Percentiles rank a stretch among this genome's conserved stretches.
Evolutionary conservation across 2,888 invertebrate species (phyloP).

Genomic region (Hirtodrosophila histrioides): DNA sequence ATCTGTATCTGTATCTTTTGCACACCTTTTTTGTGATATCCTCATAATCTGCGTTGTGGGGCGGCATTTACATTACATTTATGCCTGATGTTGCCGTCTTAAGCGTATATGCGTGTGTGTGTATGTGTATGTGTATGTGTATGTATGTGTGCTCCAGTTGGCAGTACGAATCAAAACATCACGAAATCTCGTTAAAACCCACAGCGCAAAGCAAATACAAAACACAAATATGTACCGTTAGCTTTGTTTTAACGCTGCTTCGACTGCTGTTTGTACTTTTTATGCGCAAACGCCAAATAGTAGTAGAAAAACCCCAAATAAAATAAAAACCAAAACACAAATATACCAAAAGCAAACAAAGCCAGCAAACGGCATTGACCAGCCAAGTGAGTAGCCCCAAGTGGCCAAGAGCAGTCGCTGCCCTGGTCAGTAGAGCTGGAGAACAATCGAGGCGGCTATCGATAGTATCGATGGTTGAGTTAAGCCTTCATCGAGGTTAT

Average conservation of each 20-base stretch:
- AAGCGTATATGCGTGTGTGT: conserved; percentile 6
- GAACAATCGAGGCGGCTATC: too few relatives aligned
- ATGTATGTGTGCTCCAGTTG: conserved; percentile 46
- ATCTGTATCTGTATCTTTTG: conserved; percentile 6
- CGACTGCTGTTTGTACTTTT: conserved; percentile 14
- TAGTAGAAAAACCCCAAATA: conserved; percentile 21
- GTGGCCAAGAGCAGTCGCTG: conserved; percentile 49
- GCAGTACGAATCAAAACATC: conserved; percentile 59
- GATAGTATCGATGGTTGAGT: too few relatives aligned
- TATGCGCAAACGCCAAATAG: conserved; percentile 29
- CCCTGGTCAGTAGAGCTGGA: conserved; percentile 11
- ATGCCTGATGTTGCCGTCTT: conserved; percentile 11
- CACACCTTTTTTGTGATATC: neutral
- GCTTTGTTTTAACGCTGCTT: conserved; percentile 51
- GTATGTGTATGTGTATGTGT: conserved; percentile 18
- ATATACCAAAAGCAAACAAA: conserved; percentile 34
- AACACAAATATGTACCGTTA: conserved; percentile 59
- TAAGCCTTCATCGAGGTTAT: too few relatives aligned
- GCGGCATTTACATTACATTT: conserved; percentile 30
- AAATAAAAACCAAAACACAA: conserved; percentile 7
- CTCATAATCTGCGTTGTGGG: conserved; percentile 1
- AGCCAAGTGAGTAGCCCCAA: conserved; percentile 37
- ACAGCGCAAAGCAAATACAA: conserved; percentile 51
- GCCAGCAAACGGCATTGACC: conserved; percentile 72
- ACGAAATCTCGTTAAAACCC: conserved; percentile 66